phyloP scores from a whole-genome alignment of 1,140 invertebrate species.

The Dolichoris vasculosae region DNA sequence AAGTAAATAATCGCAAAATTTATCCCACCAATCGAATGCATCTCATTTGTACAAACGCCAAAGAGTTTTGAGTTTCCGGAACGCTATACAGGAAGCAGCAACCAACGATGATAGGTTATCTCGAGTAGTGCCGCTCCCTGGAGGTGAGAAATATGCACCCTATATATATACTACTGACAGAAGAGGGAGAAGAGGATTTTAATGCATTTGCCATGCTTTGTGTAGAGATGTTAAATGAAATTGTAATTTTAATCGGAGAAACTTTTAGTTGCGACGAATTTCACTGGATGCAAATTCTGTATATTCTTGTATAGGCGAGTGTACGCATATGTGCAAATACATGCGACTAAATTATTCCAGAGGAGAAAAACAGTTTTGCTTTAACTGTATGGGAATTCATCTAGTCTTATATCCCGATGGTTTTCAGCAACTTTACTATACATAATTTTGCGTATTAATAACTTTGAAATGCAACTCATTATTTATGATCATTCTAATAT shows the following conservation, averaged over 20 bases:
- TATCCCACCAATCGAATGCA: not conserved
- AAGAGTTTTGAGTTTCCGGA: not conserved
- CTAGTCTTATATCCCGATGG: not conserved
- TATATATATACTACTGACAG: not conserved
- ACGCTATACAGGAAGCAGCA: not conserved
- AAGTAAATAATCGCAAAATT: not conserved
- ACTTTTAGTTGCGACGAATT: slow-evolving; percentile 24
- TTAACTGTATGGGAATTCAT: not conserved
- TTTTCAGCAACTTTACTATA: not conserved
- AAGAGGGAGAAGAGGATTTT: not conserved
- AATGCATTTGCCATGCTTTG: slow-evolving; percentile 33
- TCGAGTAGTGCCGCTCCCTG: not conserved
- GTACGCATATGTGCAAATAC: not conserved
- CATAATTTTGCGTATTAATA: not conserved
- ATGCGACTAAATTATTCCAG: not conserved
- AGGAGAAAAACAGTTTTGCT: not conserved
- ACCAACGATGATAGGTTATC: slow-evolving; percentile 1
- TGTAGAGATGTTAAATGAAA: slow-evolving; percentile 26
- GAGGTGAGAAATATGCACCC: not conserved
- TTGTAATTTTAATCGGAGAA: slow-evolving; percentile 45
- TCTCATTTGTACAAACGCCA: not conserved
- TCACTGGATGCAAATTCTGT: not conserved
- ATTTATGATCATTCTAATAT: not conserved
- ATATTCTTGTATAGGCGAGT: not conserved
- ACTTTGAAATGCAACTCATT: not conserved